Conservation (phyloP, 2,888 invertebrate genomes). For the Sipha maydis region DNA sequence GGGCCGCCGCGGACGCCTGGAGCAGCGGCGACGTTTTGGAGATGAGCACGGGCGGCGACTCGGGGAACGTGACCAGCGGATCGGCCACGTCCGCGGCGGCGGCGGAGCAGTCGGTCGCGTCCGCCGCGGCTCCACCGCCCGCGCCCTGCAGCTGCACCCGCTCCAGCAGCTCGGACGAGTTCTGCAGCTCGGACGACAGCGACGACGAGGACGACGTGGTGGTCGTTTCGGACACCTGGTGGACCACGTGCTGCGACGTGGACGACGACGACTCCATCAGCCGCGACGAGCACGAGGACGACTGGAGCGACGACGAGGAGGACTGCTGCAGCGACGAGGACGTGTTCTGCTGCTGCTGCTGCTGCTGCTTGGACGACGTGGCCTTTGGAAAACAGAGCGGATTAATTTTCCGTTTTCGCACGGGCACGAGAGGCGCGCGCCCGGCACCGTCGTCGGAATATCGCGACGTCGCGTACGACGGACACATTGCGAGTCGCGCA, state of each 20-base stretch:
- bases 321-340: background rate
- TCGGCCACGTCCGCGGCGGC: constrained; percentile 67
- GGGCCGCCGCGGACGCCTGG: constrained; percentile 12
- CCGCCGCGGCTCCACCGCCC: constrained; percentile 65
- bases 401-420: background rate
- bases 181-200: constrained; percentile 71
- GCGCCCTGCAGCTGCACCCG: background rate
- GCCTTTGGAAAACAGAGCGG: constrained; percentile 15
- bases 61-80: constrained; percentile 83
- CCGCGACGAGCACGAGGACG: constrained; percentile 70
- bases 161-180: constrained; percentile 65
- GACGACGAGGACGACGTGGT: constrained; percentile 78
- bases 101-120: constrained; percentile 71
- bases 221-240: constrained; percentile 69
- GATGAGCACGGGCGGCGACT: constrained; percentile 73
- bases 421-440: background rate
- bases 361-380: background rate
- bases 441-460: too few species aligned
- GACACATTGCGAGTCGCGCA: too few species aligned
- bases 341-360: constrained; percentile 7
- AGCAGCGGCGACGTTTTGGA: constrained; percentile 46
- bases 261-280: constrained; percentile 70
- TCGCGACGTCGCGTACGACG: too few species aligned
- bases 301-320: constrained; percentile 19
- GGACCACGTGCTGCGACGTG: constrained; percentile 70